These are phyloP conservation scores for Eristalis tenax DNA, from an alignment of 2,888 invertebrate species.

Conservation along the genomic window DNA sequence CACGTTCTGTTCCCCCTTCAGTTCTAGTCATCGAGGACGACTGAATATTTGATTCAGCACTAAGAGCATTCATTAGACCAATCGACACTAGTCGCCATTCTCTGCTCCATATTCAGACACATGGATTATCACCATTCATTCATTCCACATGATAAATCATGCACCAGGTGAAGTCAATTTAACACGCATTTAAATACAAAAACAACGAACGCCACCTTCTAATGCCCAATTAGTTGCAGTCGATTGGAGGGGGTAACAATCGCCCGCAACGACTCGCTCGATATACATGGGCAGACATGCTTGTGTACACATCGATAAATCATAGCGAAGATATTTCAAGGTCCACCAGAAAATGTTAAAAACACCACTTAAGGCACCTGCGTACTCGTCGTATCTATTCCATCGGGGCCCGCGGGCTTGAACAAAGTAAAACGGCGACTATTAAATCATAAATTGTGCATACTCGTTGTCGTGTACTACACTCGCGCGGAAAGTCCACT, in stretches of 20 bases:
- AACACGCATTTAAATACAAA: conserved; percentile 29
- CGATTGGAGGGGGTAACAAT: conserved; percentile 6
- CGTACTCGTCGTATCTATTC: conserved; percentile 15
- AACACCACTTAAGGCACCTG: conserved; percentile 46
- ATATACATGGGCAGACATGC: conserved; percentile 20
- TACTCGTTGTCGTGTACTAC: neutral
- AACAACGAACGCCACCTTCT: neutral
- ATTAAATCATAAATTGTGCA: conserved; percentile 15
- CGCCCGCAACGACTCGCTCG: neutral
- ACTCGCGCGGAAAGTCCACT: conserved; percentile 46
- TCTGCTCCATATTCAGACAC: conserved; percentile 4
- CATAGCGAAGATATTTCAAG: conserved; percentile 64
- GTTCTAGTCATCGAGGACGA: neutral
- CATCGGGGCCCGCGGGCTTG: neutral
- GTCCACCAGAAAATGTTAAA: conserved; percentile 37
- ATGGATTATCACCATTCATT: neutral
- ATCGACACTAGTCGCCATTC: neutral
- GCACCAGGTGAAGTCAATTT: conserved; percentile 2
- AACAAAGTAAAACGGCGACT: neutral
- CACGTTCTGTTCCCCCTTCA: neutral
- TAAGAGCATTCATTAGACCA: neutral
- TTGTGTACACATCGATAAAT: conserved; percentile 28
- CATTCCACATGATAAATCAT: conserved; percentile 1
- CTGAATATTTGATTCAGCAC: neutral
- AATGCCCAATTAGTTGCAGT: conserved; percentile 20